Evolutionary conservation across 1,140 invertebrate genomes (phyloP), one percentile per base, ranked within the genome.

Genomic region (Cotesia vestalis): DNA sequence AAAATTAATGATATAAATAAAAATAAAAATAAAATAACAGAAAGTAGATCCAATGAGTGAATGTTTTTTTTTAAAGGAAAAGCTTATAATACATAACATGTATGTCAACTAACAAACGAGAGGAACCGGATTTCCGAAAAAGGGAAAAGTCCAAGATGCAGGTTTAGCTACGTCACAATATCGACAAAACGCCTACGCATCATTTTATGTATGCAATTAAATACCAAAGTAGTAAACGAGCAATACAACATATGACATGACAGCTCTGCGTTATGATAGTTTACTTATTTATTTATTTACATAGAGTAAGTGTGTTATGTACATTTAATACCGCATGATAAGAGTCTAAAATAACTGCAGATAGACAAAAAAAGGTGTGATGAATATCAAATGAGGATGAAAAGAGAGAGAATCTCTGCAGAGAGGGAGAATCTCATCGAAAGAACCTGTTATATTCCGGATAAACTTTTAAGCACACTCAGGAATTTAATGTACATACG

Each of bases 71-170:
- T 36, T 20, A 34, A 36, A 6, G 5, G 34, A 35, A 14, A 27
- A 34, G 55, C n/a, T 53, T 67, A 5, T 12, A 52, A 34, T 36
- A 46, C 40, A 46, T 46, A 46, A 46, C 40, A 46, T 46, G 40
- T 46, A 46, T 46, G 51, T 14, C 27, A 60, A 73, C 52, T 55
- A 55, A 55, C 53, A 5, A 55, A 46, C 40, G 11, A n/a, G 66
- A 78, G 78, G 74, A 81, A 78, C 78, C 80, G 81, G 80, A 83
- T 84, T 84, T 84, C 82, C 82, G 79, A 82, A 83, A 84, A 84
- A 83, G 82, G 83, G 74, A 80, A 82, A 83, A 78, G 9, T 67
- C 55, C 35, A 20, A 55, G 73, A 81, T 75, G 80, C 80, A 81
- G 27, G 51, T 53, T 17, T 38, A 11, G 17, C 66, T 57, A 36